These are phyloP conservation scores for Pseudomyrmex sp. DNA, from an alignment of 1,140 invertebrate species.

Conservation along the genomic window DNA sequence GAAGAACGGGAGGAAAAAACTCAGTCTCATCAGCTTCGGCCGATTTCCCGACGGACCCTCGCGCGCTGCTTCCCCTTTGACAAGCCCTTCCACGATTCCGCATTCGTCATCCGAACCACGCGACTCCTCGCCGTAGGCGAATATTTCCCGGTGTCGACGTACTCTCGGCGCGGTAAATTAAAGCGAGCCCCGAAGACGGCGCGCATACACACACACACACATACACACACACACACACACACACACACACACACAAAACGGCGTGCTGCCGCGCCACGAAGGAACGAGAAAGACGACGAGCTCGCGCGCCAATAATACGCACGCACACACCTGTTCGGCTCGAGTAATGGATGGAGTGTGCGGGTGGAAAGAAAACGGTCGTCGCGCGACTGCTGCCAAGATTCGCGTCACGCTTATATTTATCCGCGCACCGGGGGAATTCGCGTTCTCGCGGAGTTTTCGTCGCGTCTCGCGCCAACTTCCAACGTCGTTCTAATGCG, in stretches of 20 bases:
- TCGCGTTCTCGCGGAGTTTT: slow-evolving; percentile 69
- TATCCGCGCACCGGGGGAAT: slow-evolving; percentile 74
- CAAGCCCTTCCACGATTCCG: slow-evolving; percentile 52
- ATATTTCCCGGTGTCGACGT: slow-evolving; percentile 48
- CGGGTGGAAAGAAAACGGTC: slow-evolving; percentile 70
- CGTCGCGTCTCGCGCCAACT: slow-evolving; percentile 12
- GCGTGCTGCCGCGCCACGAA: not conserved
- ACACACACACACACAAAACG: not conserved
- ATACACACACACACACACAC: too few species aligned
- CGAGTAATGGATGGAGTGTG: slow-evolving; percentile 79
- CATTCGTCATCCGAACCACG: slow-evolving; percentile 58
- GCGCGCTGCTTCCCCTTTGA: slow-evolving; percentile 51
- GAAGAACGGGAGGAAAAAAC: slow-evolving; percentile 24
- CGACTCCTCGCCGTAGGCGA: slow-evolving; percentile 19
- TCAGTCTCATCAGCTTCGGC: slow-evolving; percentile 64
- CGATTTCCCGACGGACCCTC: slow-evolving; percentile 68
- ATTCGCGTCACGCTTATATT: slow-evolving; percentile 81
- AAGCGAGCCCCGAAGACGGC: slow-evolving; percentile 24
- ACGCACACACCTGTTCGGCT: slow-evolving; percentile 79
- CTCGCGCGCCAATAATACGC: slow-evolving; percentile 74
- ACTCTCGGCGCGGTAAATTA: slow-evolving; percentile 65
- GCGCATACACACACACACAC: not conserved
- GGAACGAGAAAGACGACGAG: slow-evolving; percentile 28
- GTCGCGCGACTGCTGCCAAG: slow-evolving; percentile 75
- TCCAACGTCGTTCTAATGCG: slow-evolving; percentile 24